phyloP scores from a whole-genome alignment of 2,113 vertebrate species.

The Apeltes quadracus region DNA sequence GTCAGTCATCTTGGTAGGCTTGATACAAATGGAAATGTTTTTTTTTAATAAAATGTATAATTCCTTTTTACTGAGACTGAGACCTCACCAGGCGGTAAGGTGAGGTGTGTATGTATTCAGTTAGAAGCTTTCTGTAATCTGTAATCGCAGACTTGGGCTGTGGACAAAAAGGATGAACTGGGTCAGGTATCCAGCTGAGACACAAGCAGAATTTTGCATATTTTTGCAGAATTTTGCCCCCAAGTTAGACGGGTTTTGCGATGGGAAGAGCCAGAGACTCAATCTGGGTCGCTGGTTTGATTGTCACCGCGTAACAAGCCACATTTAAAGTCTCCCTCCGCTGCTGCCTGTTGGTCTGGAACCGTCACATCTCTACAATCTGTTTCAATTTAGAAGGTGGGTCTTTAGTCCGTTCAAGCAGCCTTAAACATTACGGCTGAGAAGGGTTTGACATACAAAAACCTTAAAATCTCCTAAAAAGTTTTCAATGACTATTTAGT shows the following conservation, averaged over 20 bases:
- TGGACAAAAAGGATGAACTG: slow-evolving; percentile 67
- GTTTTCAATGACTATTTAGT: background rate
- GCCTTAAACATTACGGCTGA: background rate
- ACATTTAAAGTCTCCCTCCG: slow-evolving; percentile 35
- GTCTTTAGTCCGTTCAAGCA: slow-evolving; percentile 9
- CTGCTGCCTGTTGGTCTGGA: slow-evolving; percentile 4
- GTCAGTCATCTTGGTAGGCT: background rate
- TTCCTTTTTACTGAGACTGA: background rate
- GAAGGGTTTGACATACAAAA: slow-evolving; percentile 9
- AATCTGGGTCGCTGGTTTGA: slow-evolving; percentile 70
- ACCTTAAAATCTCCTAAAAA: slow-evolving; percentile 24
- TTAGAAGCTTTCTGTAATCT: no score
- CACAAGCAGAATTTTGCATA: slow-evolving; percentile 68
- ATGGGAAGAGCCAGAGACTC: slow-evolving; percentile 50
- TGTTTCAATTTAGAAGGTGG: slow-evolving; percentile 4
- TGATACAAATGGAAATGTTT: background rate
- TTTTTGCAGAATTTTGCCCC: no score
- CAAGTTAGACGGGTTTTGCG: no score
- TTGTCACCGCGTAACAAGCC: slow-evolving; percentile 46
- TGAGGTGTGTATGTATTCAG: no score
- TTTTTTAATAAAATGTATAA: background rate
- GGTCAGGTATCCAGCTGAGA: slow-evolving; percentile 74
- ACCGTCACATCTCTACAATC: slow-evolving; percentile 3
- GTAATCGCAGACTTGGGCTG: slow-evolving; percentile 30
- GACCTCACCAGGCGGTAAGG: no score